Evolutionary conservation across 2,797 vertebrate species (phyloP).

Genomic region (Sardinella longiceps): DNA sequence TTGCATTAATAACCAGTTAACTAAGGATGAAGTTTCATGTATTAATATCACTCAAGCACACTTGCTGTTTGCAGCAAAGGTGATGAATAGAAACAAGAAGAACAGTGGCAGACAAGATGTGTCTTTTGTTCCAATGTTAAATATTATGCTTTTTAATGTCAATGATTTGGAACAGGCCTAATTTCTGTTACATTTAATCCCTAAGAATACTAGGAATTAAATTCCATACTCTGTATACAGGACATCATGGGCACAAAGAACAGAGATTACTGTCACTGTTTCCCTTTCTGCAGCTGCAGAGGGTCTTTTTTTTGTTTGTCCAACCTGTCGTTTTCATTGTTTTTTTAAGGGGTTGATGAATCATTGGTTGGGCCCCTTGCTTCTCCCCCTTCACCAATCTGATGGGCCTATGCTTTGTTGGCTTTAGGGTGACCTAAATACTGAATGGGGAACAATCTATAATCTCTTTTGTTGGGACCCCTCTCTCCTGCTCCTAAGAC

Average conservation of each 20-base stretch:
- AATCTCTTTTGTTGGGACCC: conserved; percentile 19
- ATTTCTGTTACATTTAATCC: neutral
- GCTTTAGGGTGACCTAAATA: conserved; percentile 4
- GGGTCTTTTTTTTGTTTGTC: neutral
- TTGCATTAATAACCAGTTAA: neutral
- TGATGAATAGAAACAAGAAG: neutral
- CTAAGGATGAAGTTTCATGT: neutral
- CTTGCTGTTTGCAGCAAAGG: neutral
- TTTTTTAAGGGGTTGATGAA: neutral
- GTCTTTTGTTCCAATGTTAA: neutral
- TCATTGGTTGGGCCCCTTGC: neutral
- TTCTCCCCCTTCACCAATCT: neutral
- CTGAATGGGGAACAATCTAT: neutral
- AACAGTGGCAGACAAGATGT: neutral
- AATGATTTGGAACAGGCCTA: neutral
- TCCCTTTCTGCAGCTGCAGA: neutral
- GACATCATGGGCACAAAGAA: neutral
- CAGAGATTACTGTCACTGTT: neutral
- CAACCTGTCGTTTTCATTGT: neutral
- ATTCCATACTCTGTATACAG: too few relatives aligned
- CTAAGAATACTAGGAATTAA: neutral
- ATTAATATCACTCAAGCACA: neutral
- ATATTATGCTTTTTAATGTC: neutral
- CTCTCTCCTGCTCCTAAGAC: conserved; percentile 35
- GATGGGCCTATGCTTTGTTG: neutral